Evolutionary conservation across 1,140 invertebrate species (phyloP), one percentile per base, ranked within the genome.

Genomic region (Drosophila parvula): DNA sequence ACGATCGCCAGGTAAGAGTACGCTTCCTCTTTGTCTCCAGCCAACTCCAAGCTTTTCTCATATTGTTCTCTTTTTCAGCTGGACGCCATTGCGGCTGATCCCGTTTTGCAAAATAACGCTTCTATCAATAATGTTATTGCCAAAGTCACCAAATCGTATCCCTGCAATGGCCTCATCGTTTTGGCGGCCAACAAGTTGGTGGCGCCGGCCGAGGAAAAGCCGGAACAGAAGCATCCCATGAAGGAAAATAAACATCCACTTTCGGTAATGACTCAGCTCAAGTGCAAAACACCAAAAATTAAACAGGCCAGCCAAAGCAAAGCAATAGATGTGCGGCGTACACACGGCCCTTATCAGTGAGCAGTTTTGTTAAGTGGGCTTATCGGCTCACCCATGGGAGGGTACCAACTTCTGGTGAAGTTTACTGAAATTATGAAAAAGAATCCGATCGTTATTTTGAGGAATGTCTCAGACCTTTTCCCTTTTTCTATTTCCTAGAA

Each of bases 221-320:
- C 43, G 44, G 69, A 73, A 16, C 65, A 65, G 5, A 73, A 71
- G 16, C 81, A 88, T 50, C 63, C 68, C 5, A 58, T 78, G 41
- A 61, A 74, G 38, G 55, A 80, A 22, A 56, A 68, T 55, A 73
- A 83, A 58, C 80, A 89, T 81, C 89, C 89, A 28, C 70, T 85
- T 56, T 83, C 84, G 81, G 89, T 91, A 79, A 50, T 81, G 74
- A 78, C 47, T 75, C 74, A 79, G 38, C 41, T n/a, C 3, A 7
- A 48, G 9, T 60, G 18, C 1, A 9, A 10, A 36, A 68, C 30
- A 18, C 27, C 3, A 6, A 71, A 41, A 58, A 40, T 9, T 30
- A 34, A n/a, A 14, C 16, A 5, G 27, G 8, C 50, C 30, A 27
- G 27, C 47, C 30, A 1, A 18, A 8, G 18, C 18, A 10, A 11